Base-by-base conservation (phyloP, 2,888 invertebrate species). In the Chrysodeixis includens region DNA sequence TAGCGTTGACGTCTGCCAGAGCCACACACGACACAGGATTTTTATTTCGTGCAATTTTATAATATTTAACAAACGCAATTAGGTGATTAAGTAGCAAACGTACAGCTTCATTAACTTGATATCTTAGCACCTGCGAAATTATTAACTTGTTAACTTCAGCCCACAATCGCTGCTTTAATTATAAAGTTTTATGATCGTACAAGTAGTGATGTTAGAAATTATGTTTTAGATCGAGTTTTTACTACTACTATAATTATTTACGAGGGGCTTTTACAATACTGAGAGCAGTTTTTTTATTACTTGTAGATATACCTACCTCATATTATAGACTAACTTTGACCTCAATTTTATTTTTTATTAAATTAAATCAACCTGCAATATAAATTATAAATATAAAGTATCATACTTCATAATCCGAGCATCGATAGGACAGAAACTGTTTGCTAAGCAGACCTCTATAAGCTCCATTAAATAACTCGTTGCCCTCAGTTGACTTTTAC, bases 1-100 rank as follows among this genome's bases (percentile, higher is more conserved):
- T 88, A 86, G 72, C 82, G 71, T 76, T 75, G 76, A 62, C 66
- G 74, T 72, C 75, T 69, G 73, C 71, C 75, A 75, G 79, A 80
- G 73, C 71, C 76, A 76, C 79, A 81, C 76, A 81, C 76, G 66
- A 66, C 57, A 61, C 55, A 59, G 30, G 20, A 44, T 61, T 66
- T 74, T 63, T 51, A 57, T 61, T 71, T 58, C 16, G 8, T 44
- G 16, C 35, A 44, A 51, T 30, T 44, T 61, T 69, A 66, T 55
- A 71, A 69, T 64, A 57, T 59, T 56, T 76, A 54, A 40, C 16
- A 49, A 69, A 69, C 22, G 18, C 30, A 40, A 46, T 10, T 52
- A 35, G 18, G 12, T 14, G 26, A 67, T 62, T 51, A 60, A 54
- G 18, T 53, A 44, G 26, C 49, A 12, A 62, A 60, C 46, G 14